phyloP scores from a whole-genome alignment of 2,113 vertebrate species.

The Petaurus breviceps region DNA sequence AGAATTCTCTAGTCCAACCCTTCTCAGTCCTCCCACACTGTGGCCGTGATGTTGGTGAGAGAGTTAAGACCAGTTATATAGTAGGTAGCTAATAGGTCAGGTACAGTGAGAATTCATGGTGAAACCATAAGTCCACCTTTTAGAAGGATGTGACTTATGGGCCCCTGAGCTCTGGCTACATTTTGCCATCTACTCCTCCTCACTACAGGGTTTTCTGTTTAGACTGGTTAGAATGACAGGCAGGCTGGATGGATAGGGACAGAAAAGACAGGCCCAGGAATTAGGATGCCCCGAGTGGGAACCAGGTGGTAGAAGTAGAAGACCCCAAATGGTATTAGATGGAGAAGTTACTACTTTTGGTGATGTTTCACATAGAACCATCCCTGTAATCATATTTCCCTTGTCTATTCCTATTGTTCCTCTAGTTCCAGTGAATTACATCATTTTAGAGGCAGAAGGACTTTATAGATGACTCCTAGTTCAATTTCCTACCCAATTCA shows the following conservation, averaged over 20 bases:
- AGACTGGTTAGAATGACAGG: background rate
- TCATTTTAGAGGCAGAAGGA: background rate
- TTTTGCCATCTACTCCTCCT: background rate
- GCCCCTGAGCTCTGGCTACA: background rate
- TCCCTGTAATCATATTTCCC: background rate
- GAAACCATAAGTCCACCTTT: background rate
- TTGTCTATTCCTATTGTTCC: background rate
- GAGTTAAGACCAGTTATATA: background rate
- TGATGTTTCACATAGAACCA: background rate
- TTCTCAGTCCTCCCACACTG: background rate
- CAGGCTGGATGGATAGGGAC: background rate
- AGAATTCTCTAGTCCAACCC: background rate
- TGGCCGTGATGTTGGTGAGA: background rate
- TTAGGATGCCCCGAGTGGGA: background rate
- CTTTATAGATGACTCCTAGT: background rate
- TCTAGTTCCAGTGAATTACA: background rate
- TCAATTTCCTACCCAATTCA: background rate
- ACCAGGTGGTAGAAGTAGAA: background rate
- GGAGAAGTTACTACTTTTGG: background rate
- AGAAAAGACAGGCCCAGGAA: background rate
- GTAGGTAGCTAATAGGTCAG: background rate
- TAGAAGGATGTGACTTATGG: background rate
- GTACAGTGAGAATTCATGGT: background rate
- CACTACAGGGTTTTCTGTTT: background rate
- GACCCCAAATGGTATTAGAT: background rate